phyloP scores from a whole-genome alignment of 2,888 invertebrate species.

The Odontothrips loti region DNA sequence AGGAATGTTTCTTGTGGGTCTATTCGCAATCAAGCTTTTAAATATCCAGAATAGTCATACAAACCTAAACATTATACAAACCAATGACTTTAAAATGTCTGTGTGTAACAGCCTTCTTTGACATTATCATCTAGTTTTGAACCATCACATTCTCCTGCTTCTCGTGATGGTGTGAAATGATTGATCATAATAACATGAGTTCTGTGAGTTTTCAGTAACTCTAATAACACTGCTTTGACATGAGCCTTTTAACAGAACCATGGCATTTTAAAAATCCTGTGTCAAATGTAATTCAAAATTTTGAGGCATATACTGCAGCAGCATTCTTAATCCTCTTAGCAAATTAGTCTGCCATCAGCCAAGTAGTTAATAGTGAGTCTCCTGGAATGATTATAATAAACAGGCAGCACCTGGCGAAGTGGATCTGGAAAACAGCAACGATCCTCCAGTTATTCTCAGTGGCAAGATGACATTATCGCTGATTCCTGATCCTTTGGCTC shows the following conservation, averaged over 20 bases:
- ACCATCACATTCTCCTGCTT: slow-evolving; percentile 14
- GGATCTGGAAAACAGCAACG: slow-evolving; percentile 17
- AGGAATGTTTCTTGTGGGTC: no score
- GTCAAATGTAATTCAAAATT: not conserved
- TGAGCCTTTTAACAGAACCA: not conserved
- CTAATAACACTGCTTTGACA: not conserved
- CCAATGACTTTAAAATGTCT: not conserved
- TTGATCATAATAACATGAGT: slow-evolving; percentile 18
- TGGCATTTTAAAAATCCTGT: not conserved
- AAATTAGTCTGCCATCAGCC: not conserved
- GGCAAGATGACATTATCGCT: slow-evolving; percentile 24
- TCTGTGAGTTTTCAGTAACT: slow-evolving; percentile 16
- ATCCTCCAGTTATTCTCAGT: slow-evolving; percentile 26
- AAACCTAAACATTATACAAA: not conserved
- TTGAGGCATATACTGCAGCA: not conserved
- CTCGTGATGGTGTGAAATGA: not conserved
- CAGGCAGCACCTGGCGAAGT: slow-evolving; percentile 20
- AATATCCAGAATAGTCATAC: not conserved
- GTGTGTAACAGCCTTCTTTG: not conserved
- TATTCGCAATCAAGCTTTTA: not conserved
- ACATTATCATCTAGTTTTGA: not conserved
- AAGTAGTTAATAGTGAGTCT: slow-evolving; percentile 15
- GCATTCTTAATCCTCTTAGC: slow-evolving; percentile 13
- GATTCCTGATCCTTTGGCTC: slow-evolving; percentile 16
- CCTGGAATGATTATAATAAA: slow-evolving; percentile 14